phyloP scores from a whole-genome alignment of 2,113 vertebrate species.

The Ailurus styani region DNA sequence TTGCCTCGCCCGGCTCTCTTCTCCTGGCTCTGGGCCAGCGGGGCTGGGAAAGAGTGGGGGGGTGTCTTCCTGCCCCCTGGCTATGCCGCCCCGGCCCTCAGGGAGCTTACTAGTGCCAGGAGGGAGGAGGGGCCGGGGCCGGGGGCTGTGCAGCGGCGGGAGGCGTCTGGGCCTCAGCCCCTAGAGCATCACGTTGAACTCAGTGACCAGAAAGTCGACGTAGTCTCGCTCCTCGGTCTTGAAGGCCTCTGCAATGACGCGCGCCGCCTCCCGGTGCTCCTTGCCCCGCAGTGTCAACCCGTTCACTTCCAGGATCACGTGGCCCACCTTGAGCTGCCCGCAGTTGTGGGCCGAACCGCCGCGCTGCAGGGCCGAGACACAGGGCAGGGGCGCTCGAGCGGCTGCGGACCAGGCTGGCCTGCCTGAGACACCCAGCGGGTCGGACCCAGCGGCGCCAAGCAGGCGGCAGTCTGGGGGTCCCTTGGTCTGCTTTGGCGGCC shows the following conservation, averaged over 20 bases:
- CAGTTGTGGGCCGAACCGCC: conserved; percentile 97
- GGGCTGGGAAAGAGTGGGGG: neutral
- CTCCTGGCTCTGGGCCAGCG: neutral
- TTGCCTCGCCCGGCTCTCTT: neutral
- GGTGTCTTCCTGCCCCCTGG: conserved; percentile 12
- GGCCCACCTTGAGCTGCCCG: conserved; percentile 95
- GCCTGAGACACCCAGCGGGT: neutral
- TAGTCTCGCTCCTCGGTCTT: conserved; percentile 95
- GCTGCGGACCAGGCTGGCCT: neutral
- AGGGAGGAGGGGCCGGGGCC: neutral
- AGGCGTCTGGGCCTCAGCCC: neutral
- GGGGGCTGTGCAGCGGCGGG: neutral
- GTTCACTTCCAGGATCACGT: conserved; percentile 97
- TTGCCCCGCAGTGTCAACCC: conserved; percentile 90
- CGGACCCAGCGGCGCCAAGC: neutral
- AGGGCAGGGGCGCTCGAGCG: accelerated
- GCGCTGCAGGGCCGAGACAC: conserved; percentile 79
- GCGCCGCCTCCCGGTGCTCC: conserved; percentile 93
- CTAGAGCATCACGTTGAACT: conserved; percentile 96
- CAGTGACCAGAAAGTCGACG: conserved; percentile 96
- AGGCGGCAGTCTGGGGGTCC: neutral
- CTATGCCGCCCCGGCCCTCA: neutral
- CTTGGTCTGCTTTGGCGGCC: too few relatives aligned
- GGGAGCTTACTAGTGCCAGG: neutral
- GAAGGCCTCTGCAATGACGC: conserved; percentile 96